A percentile compares a stretch with the other conserved stretches of the same genome.
These are phyloP conservation scores for Drosophila hamatofila DNA, from an alignment of 2,888 invertebrate genomes.

Conservation along the genomic window DNA sequence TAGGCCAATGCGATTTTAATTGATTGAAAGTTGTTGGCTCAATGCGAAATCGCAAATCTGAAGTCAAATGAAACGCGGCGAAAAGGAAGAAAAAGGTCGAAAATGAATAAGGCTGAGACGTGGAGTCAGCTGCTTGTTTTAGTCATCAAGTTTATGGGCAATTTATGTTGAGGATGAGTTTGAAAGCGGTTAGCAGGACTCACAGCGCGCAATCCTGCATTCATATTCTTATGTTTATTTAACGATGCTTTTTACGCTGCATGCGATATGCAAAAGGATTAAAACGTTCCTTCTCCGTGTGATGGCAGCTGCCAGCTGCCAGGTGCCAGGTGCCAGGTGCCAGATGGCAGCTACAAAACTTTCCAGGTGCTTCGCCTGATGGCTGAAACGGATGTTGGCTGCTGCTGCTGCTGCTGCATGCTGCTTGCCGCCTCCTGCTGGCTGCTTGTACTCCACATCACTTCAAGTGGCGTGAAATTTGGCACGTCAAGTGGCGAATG, in stretches of 20 bases:
- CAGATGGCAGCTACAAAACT: constrained; percentile 19
- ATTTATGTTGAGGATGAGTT: constrained; percentile 30
- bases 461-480: constrained; percentile 75
- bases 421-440: neutral
- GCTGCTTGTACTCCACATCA: constrained; percentile 9
- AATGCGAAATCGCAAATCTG: constrained; percentile 2
- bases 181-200: constrained; percentile 9
- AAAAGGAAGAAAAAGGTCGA: constrained; percentile 28
- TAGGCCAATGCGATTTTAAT: constrained; percentile 31
- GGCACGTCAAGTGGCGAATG: constrained; percentile 67
- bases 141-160: constrained; percentile 54
- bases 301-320: constrained; percentile 17
- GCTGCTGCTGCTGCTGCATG: neutral
- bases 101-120: neutral
- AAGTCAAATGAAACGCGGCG: constrained; percentile 40
- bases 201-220: constrained; percentile 65
- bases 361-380: constrained; percentile 20
- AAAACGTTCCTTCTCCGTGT: constrained; percentile 54
- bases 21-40: constrained; percentile 20
- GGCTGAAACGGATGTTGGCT: neutral
- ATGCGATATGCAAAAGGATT: constrained; percentile 75
- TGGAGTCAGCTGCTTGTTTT: constrained; percentile 36
- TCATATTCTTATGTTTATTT: constrained; percentile 80
- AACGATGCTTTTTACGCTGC: constrained; percentile 78
- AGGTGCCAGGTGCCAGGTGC: constrained; percentile 16